Base-by-base conservation (phyloP, 2,113 vertebrate genomes). In the Dunckerocampus dactyliophorus region DNA sequence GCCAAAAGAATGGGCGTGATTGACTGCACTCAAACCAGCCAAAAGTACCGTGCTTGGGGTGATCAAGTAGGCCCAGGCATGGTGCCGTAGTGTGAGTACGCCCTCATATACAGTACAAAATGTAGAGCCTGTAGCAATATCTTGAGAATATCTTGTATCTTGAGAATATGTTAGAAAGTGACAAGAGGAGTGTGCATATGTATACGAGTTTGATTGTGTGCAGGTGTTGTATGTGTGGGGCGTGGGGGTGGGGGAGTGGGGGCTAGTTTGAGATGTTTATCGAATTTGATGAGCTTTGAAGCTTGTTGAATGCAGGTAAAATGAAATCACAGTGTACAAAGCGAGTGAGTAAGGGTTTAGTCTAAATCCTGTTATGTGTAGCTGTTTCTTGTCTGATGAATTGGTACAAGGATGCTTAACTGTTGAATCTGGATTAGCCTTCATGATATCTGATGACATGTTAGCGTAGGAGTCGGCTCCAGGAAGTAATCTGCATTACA, bases 391-490 rank as follows among this genome's bases (percentile, higher is more conserved):
- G 4, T 9, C 57, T 54, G 56, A 39, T 72, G 47, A 71, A 65
- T 75, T 53, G 56, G 52, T 55, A 47, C 12, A 10, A 74, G 31
- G 69, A 73, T 63, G 63, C 71, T 79, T 75, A 65, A 73, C 75
- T 76, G 49, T 47, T 71, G 50, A 64, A 59, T 76, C 19, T 62
- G 67, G 63, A 80, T 83, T 73, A 69, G 52, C 67, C 75, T 67
- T 72, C 49, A 58, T 60, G 49, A 77, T 74, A 51, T 67, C 54
- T 47, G 65, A 76, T 62, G 43, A 77, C 67, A 68, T 68, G 57
- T 63, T 71, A 70, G 71, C 77, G 77, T 65, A 50, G 72, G 70
- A 72, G 74, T 71, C 56, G 55, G 72, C 72, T 81, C 43, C 70
- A 78, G 72, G 76, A 72, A 57, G 63, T 56, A 65, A 63, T 71